Conservation (phyloP, 2,888 invertebrate species). For the Minunthozetes semirufus region DNA sequence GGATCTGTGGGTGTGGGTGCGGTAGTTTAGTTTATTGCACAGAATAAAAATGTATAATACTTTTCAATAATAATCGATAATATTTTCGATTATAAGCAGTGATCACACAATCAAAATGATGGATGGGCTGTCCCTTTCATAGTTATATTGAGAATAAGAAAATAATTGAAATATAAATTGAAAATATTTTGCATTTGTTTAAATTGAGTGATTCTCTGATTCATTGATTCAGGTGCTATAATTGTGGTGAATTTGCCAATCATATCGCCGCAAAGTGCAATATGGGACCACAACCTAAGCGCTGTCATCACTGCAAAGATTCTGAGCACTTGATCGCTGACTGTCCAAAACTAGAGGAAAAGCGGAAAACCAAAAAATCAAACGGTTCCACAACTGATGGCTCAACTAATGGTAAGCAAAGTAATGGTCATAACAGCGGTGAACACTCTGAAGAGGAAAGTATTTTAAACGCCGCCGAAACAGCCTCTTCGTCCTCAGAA, state of each 20-base stretch:
- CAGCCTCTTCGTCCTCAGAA: conserved; percentile 18
- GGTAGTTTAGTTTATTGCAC: too few relatives aligned
- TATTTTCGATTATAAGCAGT: too few relatives aligned
- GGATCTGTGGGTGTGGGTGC: too few relatives aligned
- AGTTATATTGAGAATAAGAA: too few relatives aligned
- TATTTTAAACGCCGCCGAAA: conserved; percentile 22
- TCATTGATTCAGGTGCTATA: conserved; percentile 65
- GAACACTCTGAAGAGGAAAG: conserved; percentile 19
- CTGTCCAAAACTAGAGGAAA: conserved; percentile 58
- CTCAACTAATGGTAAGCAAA: conserved; percentile 37
- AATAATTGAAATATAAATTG: too few relatives aligned
- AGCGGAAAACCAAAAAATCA: conserved; percentile 22
- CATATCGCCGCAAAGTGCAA: conserved; percentile 85
- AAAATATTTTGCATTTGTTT: background rate
- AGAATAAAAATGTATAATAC: too few relatives aligned
- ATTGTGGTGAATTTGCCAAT: conserved; percentile 85
- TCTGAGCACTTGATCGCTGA: conserved; percentile 82
- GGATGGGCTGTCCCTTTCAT: too few relatives aligned
- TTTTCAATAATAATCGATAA: too few relatives aligned
- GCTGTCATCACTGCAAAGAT: conserved; percentile 82
- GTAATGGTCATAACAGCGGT: background rate
- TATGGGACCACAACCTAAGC: conserved; percentile 78
- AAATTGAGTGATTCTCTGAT: background rate
- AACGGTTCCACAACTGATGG: conserved; percentile 5
- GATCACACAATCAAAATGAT: too few relatives aligned